Evolutionary conservation across 2,888 invertebrate species (phyloP).

Genomic region (Syritta pipiens): DNA sequence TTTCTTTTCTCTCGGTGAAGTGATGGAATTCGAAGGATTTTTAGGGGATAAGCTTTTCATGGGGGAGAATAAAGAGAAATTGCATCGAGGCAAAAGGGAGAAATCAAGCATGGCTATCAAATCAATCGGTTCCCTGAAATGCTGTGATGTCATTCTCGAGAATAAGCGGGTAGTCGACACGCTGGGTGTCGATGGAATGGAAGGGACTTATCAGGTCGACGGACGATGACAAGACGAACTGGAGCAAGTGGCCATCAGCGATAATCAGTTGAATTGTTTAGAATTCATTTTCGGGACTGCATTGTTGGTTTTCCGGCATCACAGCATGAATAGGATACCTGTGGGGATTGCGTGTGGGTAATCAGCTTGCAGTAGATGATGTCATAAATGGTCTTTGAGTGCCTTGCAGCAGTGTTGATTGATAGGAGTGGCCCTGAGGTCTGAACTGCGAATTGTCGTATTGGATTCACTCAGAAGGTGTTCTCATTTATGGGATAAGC

Average conservation of each 20-base stretch:
- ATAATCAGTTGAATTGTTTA: conserved; percentile 15
- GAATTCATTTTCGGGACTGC: conserved; percentile 14
- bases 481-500: too few species aligned
- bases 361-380: too few species aligned
- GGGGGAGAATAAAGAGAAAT: conserved; percentile 24
- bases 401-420: too few species aligned
- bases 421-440: too few species aligned
- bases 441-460: too few species aligned
- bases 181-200: not conserved
- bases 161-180: conserved; percentile 21
- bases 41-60: conserved; percentile 38
- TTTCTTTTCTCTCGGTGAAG: conserved; percentile 16
- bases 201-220: conserved; percentile 13
- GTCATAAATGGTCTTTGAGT: too few species aligned
- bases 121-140: conserved; percentile 56
- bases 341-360: too few species aligned
- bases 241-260: not conserved
- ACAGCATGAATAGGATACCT: too few species aligned
- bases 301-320: too few species aligned
- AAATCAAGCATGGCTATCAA: conserved; percentile 54
- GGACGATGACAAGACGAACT: not conserved
- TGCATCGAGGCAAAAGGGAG: conserved; percentile 44
- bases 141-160: conserved; percentile 50
- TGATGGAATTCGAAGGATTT: conserved; percentile 54
- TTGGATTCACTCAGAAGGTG: too few species aligned